Base-by-base conservation (phyloP, 1,140 invertebrate genomes). In the Drosophila bocqueti region DNA sequence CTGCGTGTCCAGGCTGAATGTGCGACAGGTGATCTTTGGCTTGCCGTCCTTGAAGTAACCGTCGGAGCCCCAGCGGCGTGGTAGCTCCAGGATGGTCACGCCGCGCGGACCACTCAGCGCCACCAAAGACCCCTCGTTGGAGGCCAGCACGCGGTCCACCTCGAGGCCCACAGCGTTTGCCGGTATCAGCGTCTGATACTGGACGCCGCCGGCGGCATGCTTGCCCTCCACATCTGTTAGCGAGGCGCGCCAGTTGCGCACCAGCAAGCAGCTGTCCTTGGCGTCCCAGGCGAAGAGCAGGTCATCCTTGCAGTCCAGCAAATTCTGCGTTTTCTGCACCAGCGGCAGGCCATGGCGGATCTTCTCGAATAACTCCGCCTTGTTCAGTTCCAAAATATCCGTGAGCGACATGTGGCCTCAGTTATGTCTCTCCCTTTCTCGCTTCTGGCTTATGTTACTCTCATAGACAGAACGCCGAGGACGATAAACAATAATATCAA, bases 1-100 rank as follows among this genome's bases (percentile, higher is more conserved):
- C 42, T 94, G 92, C 58, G 95, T 95, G 79, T 96, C 95, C 26
- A 97, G 87, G 71, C 94, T 94, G 75, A 94, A 93, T 58, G 94
- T 94, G 72, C 95, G 95, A 49, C 80, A 93, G 13, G 79, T 84
- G 57, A 93, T 87, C 50, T 61, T 68, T 7, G 58, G 29, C 76
- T 93, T 92, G 40, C 86, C 86, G 29, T 91, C 86, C 73, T 92
- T 78, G 52, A 92, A 93, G 24, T 79, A 69, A 9, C 90, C 93
- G 52, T 92, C 83, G 11, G 74, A 63, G 0, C 93, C 93, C 91
- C 92, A 93, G 29, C 93, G 92, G n/a, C 92, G 83, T 6, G 93
- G 93, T 18, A 94, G 69, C 55, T 93, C 92, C 47, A 94, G 36
- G 6, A 94, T 73, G 7, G 75, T 72, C 6, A 94, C 76, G n/a